Percentiles rank a stretch among this genome's conserved stretches.
Conservation (phyloP, 1,140 invertebrate genomes). For the Musca vetustissima region DNA sequence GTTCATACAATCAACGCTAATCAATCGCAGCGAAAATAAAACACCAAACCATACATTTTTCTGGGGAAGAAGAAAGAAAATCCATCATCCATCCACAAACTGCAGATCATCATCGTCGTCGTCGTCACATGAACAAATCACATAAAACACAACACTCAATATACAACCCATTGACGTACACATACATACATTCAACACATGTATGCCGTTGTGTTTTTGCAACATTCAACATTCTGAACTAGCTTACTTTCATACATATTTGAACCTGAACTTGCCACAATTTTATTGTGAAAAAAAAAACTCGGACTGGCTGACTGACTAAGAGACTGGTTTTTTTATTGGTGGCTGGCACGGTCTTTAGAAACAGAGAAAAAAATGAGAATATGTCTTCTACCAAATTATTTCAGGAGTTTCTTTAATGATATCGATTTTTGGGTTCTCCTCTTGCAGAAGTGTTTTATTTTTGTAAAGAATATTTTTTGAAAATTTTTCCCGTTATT, state of each 20-base stretch:
- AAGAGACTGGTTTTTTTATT: conserved; percentile 11
- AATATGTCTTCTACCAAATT: too few relatives aligned
- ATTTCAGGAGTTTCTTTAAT: too few relatives aligned
- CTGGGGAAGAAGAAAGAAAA: background rate
- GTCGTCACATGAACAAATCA: background rate
- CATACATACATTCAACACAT: too few relatives aligned
- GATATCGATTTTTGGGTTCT: too few relatives aligned
- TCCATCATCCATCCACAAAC: background rate
- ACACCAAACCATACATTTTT: background rate
- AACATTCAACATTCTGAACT: background rate
- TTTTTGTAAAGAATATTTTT: too few relatives aligned
- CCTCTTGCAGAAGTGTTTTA: too few relatives aligned
- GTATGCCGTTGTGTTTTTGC: too few relatives aligned
- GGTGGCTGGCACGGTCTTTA: too few relatives aligned
- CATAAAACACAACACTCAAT: background rate
- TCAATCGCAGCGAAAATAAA: background rate
- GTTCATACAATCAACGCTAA: background rate
- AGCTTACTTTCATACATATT: conserved; percentile 9
- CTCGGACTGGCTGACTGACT: background rate
- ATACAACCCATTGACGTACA: too few relatives aligned
- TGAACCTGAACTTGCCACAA: conserved; percentile 23
- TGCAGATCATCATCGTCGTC: background rate
- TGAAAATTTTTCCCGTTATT: too few relatives aligned
- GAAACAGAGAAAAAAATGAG: too few relatives aligned
- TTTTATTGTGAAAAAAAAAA: background rate